Conservation (phyloP, 2,797 vertebrate genomes). For the Pipistrellus pygmaeus region DNA sequence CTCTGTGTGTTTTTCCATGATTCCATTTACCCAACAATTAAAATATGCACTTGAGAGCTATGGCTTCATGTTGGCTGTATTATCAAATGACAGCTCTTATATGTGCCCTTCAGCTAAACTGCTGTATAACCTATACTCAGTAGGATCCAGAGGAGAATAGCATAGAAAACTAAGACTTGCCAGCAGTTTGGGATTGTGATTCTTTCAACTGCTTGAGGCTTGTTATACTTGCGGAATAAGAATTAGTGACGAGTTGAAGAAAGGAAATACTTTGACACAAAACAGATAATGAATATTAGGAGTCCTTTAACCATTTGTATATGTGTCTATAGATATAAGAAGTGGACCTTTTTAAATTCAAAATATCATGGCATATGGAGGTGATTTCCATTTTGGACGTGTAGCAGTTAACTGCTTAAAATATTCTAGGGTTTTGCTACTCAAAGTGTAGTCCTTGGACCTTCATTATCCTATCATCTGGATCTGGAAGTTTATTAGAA, state of each 20-base stretch:
- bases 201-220: neutral
- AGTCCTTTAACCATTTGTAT: neutral
- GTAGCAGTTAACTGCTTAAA: neutral
- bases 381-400: too few species aligned
- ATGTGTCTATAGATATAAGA: too few species aligned
- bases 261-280: neutral
- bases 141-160: neutral
- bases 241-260: neutral
- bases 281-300: neutral
- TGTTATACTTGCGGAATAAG: neutral
- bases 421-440: neutral
- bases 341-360: too few species aligned
- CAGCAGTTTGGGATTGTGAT: neutral
- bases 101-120: neutral
- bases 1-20: constrained; percentile 4
- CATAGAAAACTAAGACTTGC: neutral
- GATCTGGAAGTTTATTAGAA: neutral
- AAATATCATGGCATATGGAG: too few species aligned
- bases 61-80: neutral
- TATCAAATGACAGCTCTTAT: neutral
- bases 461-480: neutral
- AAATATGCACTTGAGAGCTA: neutral
- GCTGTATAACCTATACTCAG: neutral
- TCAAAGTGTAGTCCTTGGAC: neutral
- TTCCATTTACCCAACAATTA: constrained; percentile 52